Percentiles rank a stretch among this genome's conserved stretches.
These are phyloP conservation scores for Pseudoips prasinana DNA, from an alignment of 2,888 invertebrate species.

Conservation along the genomic window DNA sequence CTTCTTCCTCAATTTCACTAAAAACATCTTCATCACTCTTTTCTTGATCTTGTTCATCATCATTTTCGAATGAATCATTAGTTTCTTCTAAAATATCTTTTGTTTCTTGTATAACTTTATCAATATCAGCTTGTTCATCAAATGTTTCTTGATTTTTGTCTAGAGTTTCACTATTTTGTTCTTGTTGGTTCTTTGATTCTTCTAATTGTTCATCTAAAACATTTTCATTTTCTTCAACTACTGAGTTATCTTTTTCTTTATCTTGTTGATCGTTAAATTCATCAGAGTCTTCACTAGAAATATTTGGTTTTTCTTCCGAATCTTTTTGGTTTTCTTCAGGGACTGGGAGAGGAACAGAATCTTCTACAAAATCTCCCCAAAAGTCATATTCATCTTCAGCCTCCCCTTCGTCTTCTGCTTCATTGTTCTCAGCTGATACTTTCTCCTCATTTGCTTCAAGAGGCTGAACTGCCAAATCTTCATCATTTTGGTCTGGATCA, in stretches of 20 bases:
- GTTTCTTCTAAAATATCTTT: slow-evolving; percentile 38
- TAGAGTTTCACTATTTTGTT: too few relatives aligned
- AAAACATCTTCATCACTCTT: slow-evolving; percentile 16
- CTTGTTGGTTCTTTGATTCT: too few relatives aligned
- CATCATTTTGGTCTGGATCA: slow-evolving; percentile 1
- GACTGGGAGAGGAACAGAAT: slow-evolving; percentile 9
- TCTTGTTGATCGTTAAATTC: slow-evolving; percentile 3
- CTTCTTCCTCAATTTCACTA: slow-evolving; percentile 35
- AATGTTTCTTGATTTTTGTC: neutral
- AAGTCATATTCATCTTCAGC: slow-evolving; percentile 11
- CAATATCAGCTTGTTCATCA: slow-evolving; percentile 2
- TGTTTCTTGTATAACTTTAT: slow-evolving; percentile 23
- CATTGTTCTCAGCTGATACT: slow-evolving; percentile 8
- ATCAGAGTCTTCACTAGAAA: slow-evolving; percentile 7
- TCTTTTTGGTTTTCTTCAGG: slow-evolving; percentile 9
- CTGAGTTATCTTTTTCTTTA: too few relatives aligned
- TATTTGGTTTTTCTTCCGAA: slow-evolving; percentile 13
- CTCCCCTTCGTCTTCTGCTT: slow-evolving; percentile 12
- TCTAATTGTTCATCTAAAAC: neutral
- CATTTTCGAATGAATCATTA: slow-evolving; percentile 27
- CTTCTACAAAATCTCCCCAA: too few relatives aligned
- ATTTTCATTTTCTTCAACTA: neutral
- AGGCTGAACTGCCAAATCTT: slow-evolving; percentile 10
- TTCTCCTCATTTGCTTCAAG: slow-evolving; percentile 12
- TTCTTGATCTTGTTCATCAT: slow-evolving; percentile 14